Percentiles rank a stretch among this genome's conserved stretches.
Conservation (phyloP, 2,888 invertebrate genomes). For the Ecdyonurus torrentis region DNA sequence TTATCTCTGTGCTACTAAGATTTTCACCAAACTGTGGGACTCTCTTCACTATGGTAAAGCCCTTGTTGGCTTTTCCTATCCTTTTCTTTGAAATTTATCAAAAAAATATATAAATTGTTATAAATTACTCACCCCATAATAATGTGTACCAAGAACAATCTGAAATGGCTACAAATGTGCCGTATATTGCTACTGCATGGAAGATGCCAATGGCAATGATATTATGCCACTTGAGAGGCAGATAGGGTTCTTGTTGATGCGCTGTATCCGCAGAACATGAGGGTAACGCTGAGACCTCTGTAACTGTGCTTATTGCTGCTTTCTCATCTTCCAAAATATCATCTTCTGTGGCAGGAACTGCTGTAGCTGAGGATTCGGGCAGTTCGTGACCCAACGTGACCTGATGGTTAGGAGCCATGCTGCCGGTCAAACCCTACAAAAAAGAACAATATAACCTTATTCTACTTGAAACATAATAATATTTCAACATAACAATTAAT, state of each 20-base stretch:
- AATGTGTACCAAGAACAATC: not conserved
- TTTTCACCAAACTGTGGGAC: too few species aligned
- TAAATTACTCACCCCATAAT: not conserved
- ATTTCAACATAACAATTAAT: too few species aligned
- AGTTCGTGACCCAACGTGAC: not conserved
- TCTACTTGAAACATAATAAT: too few species aligned
- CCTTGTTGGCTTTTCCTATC: too few species aligned
- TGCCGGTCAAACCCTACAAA: not conserved
- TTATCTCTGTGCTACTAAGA: too few species aligned
- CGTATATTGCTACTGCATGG: not conserved
- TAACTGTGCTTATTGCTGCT: not conserved
- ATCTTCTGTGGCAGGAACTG: not conserved
- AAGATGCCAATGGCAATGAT: not conserved
- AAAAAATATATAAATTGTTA: too few species aligned
- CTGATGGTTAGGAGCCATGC: constrained; percentile 1
- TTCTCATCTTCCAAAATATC: not conserved
- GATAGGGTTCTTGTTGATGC: not conserved
- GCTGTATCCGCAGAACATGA: not conserved
- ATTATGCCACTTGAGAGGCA: not conserved
- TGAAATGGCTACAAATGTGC: not conserved
- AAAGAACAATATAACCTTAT: too few species aligned
- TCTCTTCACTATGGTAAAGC: too few species aligned
- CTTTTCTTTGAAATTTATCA: too few species aligned
- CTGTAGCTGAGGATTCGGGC: not conserved
- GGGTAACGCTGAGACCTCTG: not conserved